These are phyloP conservation scores for Onthophagus taurus DNA, from an alignment of 1,140 invertebrate species.

Conservation along the genomic window DNA sequence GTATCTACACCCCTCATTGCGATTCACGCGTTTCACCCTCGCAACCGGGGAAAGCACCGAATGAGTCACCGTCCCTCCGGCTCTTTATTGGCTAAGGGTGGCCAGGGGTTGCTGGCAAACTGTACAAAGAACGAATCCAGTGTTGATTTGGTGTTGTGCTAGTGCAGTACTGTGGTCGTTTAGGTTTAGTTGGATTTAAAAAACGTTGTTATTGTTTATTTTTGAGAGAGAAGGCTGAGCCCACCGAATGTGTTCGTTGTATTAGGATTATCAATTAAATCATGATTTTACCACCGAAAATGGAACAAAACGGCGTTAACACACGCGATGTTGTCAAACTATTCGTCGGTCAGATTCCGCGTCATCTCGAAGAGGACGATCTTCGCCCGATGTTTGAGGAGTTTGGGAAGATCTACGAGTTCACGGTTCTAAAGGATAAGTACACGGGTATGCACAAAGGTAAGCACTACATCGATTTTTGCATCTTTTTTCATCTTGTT, in stretches of 20 bases:
- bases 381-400: constrained; percentile 85
- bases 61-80: too few relatives aligned
- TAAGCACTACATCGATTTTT: too few relatives aligned
- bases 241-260: constrained; percentile 5
- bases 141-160: constrained; percentile 38
- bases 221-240: background rate
- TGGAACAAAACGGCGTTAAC: constrained; percentile 18
- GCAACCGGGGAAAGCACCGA: too few relatives aligned
- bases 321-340: constrained; percentile 63
- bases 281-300: constrained; percentile 26
- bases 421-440: constrained; percentile 86
- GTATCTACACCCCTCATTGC: too few relatives aligned
- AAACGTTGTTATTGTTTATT: background rate
- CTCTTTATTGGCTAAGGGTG: constrained; percentile 39
- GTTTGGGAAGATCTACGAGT: constrained; percentile 89
- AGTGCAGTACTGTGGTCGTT: constrained; percentile 37
- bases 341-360: constrained; percentile 88
- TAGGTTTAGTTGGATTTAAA: constrained; percentile 19
- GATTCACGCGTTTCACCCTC: too few relatives aligned
- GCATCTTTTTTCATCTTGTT: too few relatives aligned
- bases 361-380: constrained; percentile 82
- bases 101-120: constrained; percentile 26
- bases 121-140: constrained; percentile 19
- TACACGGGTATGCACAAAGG: constrained; percentile 92
- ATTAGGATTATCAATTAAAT: constrained; percentile 30